Evolutionary conservation across 2,113 vertebrate species (phyloP).

Genomic region (Phoenicopterus ruber): DNA sequence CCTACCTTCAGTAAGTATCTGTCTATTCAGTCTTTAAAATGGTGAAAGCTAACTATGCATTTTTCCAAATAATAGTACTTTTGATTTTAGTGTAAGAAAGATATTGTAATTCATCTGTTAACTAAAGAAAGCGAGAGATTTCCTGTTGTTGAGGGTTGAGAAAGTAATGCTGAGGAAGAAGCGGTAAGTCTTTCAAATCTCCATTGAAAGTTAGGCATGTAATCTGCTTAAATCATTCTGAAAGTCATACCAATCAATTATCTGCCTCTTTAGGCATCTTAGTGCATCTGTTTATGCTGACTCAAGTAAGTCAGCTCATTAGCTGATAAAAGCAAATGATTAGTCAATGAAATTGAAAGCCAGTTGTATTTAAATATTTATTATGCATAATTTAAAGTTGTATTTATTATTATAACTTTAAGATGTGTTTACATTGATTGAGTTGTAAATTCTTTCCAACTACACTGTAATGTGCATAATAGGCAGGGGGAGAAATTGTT

Average conservation of each 20-base stretch:
- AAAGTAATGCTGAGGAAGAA: background rate
- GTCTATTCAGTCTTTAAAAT: background rate
- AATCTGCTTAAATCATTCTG: slow-evolving; percentile 17
- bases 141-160: background rate
- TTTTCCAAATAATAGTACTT: background rate
- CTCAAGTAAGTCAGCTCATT: background rate
- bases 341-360: background rate
- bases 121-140: background rate
- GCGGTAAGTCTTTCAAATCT: background rate
- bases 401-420: background rate
- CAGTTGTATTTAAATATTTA: background rate
- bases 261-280: background rate
- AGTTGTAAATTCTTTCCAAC: background rate
- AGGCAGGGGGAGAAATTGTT: background rate
- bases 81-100: background rate
- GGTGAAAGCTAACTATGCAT: background rate
- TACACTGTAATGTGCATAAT: rapidly evolving
- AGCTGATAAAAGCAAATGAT: background rate
- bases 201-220: background rate
- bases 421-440: background rate
- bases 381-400: background rate
- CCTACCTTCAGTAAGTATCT: background rate
- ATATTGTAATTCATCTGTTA: background rate
- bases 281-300: background rate
- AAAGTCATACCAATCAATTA: background rate